A percentile compares a stretch with the other conserved stretches of the same genome.
phyloP scores from a whole-genome alignment of 2,888 invertebrate genomes.

The Hypomecis atomaria region DNA sequence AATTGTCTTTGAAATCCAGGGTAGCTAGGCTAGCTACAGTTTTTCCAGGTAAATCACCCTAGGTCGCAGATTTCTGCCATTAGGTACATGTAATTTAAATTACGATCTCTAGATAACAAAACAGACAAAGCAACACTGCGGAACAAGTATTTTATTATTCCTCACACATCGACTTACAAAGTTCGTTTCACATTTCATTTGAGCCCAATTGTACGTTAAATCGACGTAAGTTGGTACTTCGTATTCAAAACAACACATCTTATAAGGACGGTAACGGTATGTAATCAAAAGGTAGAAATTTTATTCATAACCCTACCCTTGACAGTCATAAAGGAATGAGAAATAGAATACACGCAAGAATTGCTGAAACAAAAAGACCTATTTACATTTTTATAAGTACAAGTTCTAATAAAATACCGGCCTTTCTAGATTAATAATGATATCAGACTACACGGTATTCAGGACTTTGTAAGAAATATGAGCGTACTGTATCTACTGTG shows the following conservation, averaged over 20 bases:
- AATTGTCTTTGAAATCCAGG: no score
- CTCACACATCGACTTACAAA: not conserved
- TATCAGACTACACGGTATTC: no score
- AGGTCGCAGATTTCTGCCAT: no score
- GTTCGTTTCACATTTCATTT: constrained; percentile 12
- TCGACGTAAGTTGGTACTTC: constrained; percentile 16
- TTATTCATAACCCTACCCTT: constrained; percentile 24
- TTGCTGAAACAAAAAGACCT: no score
- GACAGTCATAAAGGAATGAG: constrained; percentile 16
- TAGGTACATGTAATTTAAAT: no score
- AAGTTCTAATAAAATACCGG: no score
- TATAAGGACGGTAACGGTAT: constrained; percentile 6
- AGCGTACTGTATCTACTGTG: no score
- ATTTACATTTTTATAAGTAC: no score
- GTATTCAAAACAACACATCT: constrained; percentile 21
- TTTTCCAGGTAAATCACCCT: no score
- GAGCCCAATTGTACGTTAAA: constrained; percentile 14
- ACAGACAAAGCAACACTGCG: not conserved
- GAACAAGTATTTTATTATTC: constrained; percentile 1
- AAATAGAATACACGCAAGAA: constrained; percentile 5
- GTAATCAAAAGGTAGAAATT: constrained; percentile 22
- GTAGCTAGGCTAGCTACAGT: no score
- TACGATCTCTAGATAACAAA: not conserved
- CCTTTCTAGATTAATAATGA: no score
- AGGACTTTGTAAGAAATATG: no score